phyloP scores from a whole-genome alignment of 2,797 vertebrate species.

The Rhincodon typus region DNA sequence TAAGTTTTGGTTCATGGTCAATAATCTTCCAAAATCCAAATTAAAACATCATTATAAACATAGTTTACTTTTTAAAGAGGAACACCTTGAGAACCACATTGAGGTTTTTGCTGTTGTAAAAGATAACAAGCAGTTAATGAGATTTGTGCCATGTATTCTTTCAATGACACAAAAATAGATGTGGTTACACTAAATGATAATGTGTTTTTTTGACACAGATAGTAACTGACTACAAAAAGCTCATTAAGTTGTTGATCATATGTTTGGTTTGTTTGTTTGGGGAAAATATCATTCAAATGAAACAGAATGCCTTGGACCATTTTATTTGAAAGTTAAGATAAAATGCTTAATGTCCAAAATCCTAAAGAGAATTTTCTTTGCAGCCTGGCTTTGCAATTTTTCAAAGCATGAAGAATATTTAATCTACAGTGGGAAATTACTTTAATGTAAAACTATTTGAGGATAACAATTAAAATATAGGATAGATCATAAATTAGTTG shows the following conservation, averaged over 20 bases:
- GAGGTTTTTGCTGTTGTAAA: neutral
- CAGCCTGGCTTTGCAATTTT: neutral
- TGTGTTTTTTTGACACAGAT: neutral
- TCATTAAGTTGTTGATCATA: neutral
- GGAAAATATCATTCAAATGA: constrained; percentile 11
- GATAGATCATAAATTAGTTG: neutral
- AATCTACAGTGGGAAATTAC: neutral
- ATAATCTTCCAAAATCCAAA: neutral
- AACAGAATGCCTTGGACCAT: neutral
- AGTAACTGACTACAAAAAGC: neutral
- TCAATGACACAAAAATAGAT: neutral
- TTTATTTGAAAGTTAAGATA: neutral
- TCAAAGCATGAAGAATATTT: neutral
- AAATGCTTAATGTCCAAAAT: neutral
- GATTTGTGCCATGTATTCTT: neutral
- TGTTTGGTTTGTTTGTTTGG: neutral
- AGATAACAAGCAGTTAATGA: neutral
- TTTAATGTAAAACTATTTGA: neutral
- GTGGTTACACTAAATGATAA: neutral
- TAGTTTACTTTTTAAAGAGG: neutral
- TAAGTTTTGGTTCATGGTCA: neutral
- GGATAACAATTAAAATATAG: neutral
- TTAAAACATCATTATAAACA: neutral
- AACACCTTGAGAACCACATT: neutral
- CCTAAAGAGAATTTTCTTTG: neutral